Conservation (phyloP, 2,888 invertebrate genomes). For the Melanchra persicariae region DNA sequence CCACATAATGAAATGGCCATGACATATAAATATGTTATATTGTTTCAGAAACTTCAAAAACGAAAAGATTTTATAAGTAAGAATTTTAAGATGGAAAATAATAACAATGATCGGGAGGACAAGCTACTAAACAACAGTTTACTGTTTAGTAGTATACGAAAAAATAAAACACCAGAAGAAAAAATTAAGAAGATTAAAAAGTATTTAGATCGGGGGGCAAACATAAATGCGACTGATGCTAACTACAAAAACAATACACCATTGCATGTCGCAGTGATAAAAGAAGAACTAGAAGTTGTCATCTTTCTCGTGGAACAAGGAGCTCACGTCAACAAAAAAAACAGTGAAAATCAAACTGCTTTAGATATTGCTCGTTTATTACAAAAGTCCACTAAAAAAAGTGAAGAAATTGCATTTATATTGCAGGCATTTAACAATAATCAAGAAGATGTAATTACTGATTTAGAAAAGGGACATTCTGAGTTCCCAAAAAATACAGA, state of each 20-base stretch:
- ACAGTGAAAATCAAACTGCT: slow-evolving; percentile 59
- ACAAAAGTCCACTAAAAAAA: neutral
- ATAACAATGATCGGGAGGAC: slow-evolving; percentile 42
- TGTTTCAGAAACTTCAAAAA: slow-evolving; percentile 42
- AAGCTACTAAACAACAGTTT: slow-evolving; percentile 55
- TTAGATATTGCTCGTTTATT: slow-evolving; percentile 54
- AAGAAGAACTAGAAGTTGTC: slow-evolving; percentile 56
- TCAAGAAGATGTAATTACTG: neutral
- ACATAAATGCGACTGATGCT: slow-evolving; percentile 65
- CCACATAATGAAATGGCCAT: too few species aligned
- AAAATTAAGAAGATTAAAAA: slow-evolving; percentile 54
- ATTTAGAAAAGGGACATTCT: neutral
- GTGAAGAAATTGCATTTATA: slow-evolving; percentile 6
- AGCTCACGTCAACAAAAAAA: slow-evolving; percentile 51
- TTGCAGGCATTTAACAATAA: slow-evolving; percentile 21
- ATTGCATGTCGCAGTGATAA: slow-evolving; percentile 64
- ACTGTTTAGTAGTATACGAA: slow-evolving; percentile 56
- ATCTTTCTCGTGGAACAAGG: slow-evolving; percentile 58
- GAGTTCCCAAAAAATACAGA: neutral
- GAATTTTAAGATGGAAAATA: slow-evolving; percentile 21
- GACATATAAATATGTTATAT: neutral
- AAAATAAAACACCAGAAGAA: slow-evolving; percentile 43
- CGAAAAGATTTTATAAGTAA: neutral
- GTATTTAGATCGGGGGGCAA: slow-evolving; percentile 60
- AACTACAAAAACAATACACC: slow-evolving; percentile 63